Conservation (phyloP, 2,888 invertebrate species). For the Aquatica leii region DNA sequence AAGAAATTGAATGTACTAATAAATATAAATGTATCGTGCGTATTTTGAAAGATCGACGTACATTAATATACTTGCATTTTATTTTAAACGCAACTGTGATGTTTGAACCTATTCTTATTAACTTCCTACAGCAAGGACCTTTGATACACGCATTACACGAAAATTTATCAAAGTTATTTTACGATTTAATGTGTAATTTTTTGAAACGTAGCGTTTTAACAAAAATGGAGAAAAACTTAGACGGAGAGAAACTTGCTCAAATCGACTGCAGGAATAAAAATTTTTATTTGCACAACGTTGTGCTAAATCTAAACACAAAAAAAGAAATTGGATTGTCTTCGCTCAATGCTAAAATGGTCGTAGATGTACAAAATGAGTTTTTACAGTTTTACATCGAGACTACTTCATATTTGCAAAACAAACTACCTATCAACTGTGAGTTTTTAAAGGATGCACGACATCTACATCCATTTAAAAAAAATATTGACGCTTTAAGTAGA, state of each 20-base stretch:
- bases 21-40: constrained; percentile 22
- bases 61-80: constrained; percentile 23
- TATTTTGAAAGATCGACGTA: constrained; percentile 21
- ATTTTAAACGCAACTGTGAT: constrained; percentile 14
- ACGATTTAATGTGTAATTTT: constrained; percentile 28
- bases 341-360: constrained; percentile 14
- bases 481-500: constrained; percentile 20
- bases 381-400: constrained; percentile 25
- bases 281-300: constrained; percentile 20
- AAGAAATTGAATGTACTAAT: constrained; percentile 18
- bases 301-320: constrained; percentile 15
- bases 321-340: constrained; percentile 19
- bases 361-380: constrained; percentile 24
- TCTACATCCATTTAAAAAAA: constrained; percentile 17
- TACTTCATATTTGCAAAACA: constrained; percentile 23
- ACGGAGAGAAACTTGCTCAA: constrained; percentile 19
- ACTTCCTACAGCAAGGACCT: constrained; percentile 16
- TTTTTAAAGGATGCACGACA: constrained; percentile 26
- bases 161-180: constrained; percentile 18
- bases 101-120: constrained; percentile 22
- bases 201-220: constrained; percentile 20
- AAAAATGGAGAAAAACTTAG: constrained; percentile 19
- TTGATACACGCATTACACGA: constrained; percentile 18
- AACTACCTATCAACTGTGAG: constrained; percentile 18
- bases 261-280: constrained; percentile 25